Evolutionary conservation across 2,797 vertebrate genomes (phyloP), one percentile per base, ranked within the genome.

Genomic region (Eulemur albifrons): DNA sequence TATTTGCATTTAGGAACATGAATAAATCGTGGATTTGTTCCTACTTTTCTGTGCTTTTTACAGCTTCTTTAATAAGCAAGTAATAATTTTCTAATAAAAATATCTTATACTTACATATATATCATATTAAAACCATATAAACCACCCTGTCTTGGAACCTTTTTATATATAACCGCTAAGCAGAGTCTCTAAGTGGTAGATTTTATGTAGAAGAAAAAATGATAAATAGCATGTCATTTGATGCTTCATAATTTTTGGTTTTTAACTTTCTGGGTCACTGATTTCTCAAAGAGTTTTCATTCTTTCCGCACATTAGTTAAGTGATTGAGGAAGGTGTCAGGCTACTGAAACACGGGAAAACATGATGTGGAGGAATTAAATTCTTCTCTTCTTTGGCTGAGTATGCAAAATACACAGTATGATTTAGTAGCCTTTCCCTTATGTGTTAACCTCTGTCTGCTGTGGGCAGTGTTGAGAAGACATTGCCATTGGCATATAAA

Each of bases 221-320:
- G 94, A 97, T 97, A 92, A 96, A 96, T 95, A 96, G 40, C 54
- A 38, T 95, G 93, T 76, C 96, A 96, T 94, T 96, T 94, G 95
- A 94, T 95, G 96, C 95, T 97, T 97, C 96, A 95, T 97, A 97
- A 98, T 96, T 98, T 97, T 95, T 84, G 89, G 76, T 84, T 96
- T 97, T 94, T 97, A 92, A 97, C 95, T 97, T 98, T 96, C 80
- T 96, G 95, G 95, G 97, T 97, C 97, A 96, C 94, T 90, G 89
- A 72, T 83, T 96, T 96, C 96, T 96, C 95, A 88, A 96, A 98
- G 96, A 96, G 94, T 96, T 97, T 97, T 95, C 43, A 79, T 97
- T 95, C 93, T 97, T 97, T 96, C 96, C 2, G 1, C 96, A 94
- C 63, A 76, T 97, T 96, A 95, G 96, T 95, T 92, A 86, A 73